phyloP scores from a whole-genome alignment of 2,797 vertebrate genomes.

The Linurgus olivaceus region DNA sequence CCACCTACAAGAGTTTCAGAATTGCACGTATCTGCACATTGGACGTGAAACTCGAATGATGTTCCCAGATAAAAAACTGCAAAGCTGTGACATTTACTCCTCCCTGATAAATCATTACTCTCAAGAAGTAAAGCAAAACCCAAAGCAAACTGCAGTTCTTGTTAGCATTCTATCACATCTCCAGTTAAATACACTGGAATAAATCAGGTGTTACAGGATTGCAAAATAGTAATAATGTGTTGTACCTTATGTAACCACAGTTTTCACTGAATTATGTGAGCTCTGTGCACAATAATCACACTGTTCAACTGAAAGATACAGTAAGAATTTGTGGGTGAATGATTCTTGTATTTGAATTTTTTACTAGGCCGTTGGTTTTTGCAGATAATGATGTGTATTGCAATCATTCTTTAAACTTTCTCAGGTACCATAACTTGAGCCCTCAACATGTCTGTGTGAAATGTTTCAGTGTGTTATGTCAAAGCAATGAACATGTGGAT shows the following conservation, averaged over 20 bases:
- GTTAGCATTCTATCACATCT: not conserved
- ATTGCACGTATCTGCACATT: constrained; percentile 18
- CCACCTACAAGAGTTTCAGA: not conserved
- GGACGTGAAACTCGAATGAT: not conserved
- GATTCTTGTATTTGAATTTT: not conserved
- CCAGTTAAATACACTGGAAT: constrained; percentile 6
- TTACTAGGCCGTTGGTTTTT: not conserved
- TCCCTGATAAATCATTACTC: not conserved
- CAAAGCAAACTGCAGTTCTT: not conserved
- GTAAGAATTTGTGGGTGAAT: not conserved
- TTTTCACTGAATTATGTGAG: not conserved
- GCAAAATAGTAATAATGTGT: not conserved
- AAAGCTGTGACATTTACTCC: not conserved
- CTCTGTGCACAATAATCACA: not conserved
- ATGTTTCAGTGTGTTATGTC: not conserved
- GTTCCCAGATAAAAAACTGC: not conserved
- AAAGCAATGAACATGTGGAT: not conserved
- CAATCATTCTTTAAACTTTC: not conserved
- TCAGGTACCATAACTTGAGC: not conserved
- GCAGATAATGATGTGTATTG: not conserved
- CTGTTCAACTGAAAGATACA: not conserved
- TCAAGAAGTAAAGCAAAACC: not conserved
- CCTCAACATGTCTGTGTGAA: not conserved
- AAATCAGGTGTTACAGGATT: not conserved
- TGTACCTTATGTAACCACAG: not conserved